Base-by-base conservation (phyloP, 2,113 vertebrate genomes). In the Cheilinus undulatus region DNA sequence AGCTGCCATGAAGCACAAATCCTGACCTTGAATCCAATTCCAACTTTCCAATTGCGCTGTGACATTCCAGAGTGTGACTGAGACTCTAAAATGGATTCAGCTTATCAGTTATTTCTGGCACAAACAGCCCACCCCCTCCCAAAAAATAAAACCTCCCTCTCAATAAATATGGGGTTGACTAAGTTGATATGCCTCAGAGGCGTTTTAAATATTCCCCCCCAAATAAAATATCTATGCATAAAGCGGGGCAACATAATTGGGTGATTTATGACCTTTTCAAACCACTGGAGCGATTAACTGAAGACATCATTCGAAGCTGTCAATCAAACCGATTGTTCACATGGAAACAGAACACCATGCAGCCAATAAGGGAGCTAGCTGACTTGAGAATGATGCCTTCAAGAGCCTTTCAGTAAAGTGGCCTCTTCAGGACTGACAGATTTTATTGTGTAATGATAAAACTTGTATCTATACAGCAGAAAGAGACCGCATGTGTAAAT, bases 201-300 rank as follows among this genome's bases (percentile, higher is more conserved):
- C 78, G 38, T 88, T 91, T 92, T 84, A 86, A 92, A 91, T 88
- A 88, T 86, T 78, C 78, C 83, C 85, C 72, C 58, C 58, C 32
- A 34, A 45, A 76, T n/a, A 84, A 84, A 89, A 91, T 88, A 90
- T 91, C 90, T 88, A 86, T 89, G 90, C 88, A 90, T 88, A 86
- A 86, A 91, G 80, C 71, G 42, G 43, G 52, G 79, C 61, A n/a
- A 79, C 73, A 81, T 91, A 92, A 92, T 93, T 91, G 89, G 86
- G 71, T 86, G 87, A 90, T 92, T 92, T 89, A 91, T 92, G 92
- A 92, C 91, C 91, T 92, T 92, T 93, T 91, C 89, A 91, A 88
- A 90, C 84, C 86, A 87, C 69, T 89, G 88, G 86, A 93, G 91
- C 90, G 90, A 91, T 89, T 90, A 92, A 88, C 86, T 90, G 86